Base-by-base conservation (phyloP, 2,888 invertebrate genomes). In the Tyria jacobaeae region DNA sequence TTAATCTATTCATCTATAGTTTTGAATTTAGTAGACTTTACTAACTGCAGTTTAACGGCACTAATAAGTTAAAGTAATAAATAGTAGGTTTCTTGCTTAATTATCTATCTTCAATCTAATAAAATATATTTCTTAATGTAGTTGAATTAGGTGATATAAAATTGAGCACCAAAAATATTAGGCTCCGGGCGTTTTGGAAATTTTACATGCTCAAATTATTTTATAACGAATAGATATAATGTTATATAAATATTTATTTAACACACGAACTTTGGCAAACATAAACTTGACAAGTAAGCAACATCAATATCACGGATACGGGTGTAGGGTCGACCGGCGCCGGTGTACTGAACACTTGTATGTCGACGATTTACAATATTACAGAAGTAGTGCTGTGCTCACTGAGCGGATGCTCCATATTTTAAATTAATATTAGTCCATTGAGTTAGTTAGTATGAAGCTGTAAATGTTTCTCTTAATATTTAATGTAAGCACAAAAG, bases 221-320 rank as follows among this genome's bases (percentile, higher is more conserved):
- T 53, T 72, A 67, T 71, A 70, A 69, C 72, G 63, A 70, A 73
- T 79, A 70, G 56, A 70, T 69, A 64, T 68, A 72, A 70, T 62
- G 68, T 64, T 68, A 68, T 71, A 72, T 62, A 66, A 81, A 81
- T 75, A 78, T 76, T 80, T 76, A 80, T 53, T 68, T 78, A 76
- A 74, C 76, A 69, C 60, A 78, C 75, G 68, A 79, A 79, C 68
- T 78, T 81, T 84, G 66, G 77, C 79, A 86, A 85, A 84, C 82
- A 87, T 87, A 83, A 80, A 84, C 67, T 82, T 81, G 77, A 84
- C 88, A 87, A 86, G 87, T 87, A 89, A 85, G 82, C 68, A 85
- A 87, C 83, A 86, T 82, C 75, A 81, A 84, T 78, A 85, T 81
- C 77, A 81, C 66, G 66, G 76, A 82, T 64, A 51, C 27, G 27